phyloP scores from a whole-genome alignment of 1,140 invertebrate species.

The Papilio xuthus region DNA sequence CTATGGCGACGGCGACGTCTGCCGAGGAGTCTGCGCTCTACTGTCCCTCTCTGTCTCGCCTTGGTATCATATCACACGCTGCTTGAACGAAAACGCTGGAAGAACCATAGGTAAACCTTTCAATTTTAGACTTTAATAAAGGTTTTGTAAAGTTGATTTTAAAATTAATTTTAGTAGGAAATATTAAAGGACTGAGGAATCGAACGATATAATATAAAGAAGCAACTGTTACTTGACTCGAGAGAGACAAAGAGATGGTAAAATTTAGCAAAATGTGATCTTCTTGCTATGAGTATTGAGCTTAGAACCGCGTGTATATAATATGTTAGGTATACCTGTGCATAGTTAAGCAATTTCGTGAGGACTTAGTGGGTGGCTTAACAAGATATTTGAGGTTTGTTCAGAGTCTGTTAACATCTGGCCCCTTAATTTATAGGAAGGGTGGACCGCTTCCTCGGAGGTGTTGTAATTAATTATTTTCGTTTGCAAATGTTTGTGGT shows the following conservation, averaged over 20 bases:
- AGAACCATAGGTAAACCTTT: background rate
- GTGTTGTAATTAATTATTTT: slow-evolving; percentile 79
- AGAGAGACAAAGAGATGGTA: slow-evolving; percentile 68
- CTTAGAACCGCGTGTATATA: slow-evolving; percentile 36
- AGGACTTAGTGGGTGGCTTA: slow-evolving; percentile 73
- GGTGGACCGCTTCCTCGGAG: slow-evolving; percentile 69
- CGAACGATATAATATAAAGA: slow-evolving; percentile 76
- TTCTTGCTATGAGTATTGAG: slow-evolving; percentile 45
- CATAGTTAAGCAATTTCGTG: slow-evolving; percentile 55
- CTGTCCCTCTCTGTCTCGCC: slow-evolving; percentile 77
- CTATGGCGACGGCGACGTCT: slow-evolving; percentile 79
- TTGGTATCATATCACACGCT: slow-evolving; percentile 74
- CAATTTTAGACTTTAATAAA: slow-evolving; percentile 40
- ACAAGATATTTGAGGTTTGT: slow-evolving; percentile 79
- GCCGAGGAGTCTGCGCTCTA: slow-evolving; percentile 80
- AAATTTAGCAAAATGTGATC: slow-evolving; percentile 48
- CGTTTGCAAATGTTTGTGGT: slow-evolving; percentile 68
- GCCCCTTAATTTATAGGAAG: slow-evolving; percentile 73
- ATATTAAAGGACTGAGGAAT: slow-evolving; percentile 45
- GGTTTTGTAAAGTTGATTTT: slow-evolving; percentile 17
- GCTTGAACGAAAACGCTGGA: slow-evolving; percentile 43
- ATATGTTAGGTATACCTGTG: slow-evolving; percentile 54
- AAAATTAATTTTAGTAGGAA: background rate
- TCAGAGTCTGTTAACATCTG: slow-evolving; percentile 77
- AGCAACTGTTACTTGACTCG: slow-evolving; percentile 67